phyloP scores from a whole-genome alignment of 2,113 vertebrate species.

The Carassius carassius region DNA sequence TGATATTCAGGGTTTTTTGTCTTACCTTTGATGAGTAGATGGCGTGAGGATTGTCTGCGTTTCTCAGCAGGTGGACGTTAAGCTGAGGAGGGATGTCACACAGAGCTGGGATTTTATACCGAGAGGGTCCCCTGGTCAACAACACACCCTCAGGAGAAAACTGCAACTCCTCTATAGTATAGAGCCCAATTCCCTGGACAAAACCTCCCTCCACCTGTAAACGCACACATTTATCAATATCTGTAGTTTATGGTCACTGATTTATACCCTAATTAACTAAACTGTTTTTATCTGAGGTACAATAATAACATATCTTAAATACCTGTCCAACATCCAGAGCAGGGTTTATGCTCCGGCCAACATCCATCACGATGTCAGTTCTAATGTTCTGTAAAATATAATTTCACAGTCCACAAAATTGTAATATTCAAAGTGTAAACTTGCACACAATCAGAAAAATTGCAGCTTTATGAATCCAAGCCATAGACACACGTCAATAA shows the following conservation, averaged over 20 bases:
- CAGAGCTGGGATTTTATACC: constrained; percentile 76
- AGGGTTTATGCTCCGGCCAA: constrained; percentile 76
- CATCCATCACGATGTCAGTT: constrained; percentile 78
- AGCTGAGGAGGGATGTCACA: constrained; percentile 74
- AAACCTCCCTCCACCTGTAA: constrained; percentile 76
- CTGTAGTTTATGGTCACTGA: neutral
- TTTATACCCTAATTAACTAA: neutral
- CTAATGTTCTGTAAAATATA: constrained; percentile 73
- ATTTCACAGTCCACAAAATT: constrained; percentile 17
- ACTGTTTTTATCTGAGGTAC: neutral
- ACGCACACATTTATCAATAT: neutral
- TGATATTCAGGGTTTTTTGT: neutral
- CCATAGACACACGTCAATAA: neutral
- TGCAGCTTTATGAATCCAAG: neutral
- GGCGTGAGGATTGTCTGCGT: constrained; percentile 70
- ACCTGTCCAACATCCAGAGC: constrained; percentile 79
- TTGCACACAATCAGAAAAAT: neutral
- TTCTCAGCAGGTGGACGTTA: constrained; percentile 70
- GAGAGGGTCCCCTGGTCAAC: constrained; percentile 68
- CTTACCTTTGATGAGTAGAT: constrained; percentile 79
- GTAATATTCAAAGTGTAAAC: neutral
- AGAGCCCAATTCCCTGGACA: constrained; percentile 74
- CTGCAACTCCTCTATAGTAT: constrained; percentile 76
- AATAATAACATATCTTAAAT: neutral
- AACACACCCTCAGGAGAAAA: constrained; percentile 74